Percentiles rank a stretch among this genome's conserved stretches.
These are phyloP conservation scores for Drepanosiphum platanoidis DNA, from an alignment of 2,888 invertebrate species.

Conservation along the genomic window DNA sequence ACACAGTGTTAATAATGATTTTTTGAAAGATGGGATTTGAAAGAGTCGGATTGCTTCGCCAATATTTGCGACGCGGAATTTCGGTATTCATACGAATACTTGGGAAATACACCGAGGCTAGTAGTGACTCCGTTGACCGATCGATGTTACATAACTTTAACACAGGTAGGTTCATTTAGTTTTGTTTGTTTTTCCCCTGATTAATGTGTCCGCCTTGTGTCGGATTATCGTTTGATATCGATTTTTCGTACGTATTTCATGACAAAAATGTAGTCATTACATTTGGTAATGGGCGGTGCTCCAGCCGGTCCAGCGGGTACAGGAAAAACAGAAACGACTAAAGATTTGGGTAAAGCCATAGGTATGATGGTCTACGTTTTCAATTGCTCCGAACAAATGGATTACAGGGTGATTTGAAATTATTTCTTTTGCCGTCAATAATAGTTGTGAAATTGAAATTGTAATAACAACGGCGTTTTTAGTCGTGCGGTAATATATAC, in stretches of 20 bases:
- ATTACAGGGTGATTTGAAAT: slow-evolving; percentile 77
- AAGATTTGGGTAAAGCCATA: slow-evolving; percentile 91
- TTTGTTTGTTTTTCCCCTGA: neutral
- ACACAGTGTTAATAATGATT: too few species aligned
- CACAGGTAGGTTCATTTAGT: too few species aligned
- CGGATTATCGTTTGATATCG: too few species aligned
- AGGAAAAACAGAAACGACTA: slow-evolving; percentile 96
- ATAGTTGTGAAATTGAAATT: too few species aligned
- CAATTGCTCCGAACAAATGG: slow-evolving; percentile 97
- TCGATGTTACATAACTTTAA: slow-evolving; percentile 93
- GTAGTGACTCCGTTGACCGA: slow-evolving; percentile 96
- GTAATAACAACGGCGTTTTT: neutral
- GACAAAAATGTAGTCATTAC: slow-evolving; percentile 82
- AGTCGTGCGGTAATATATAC: slow-evolving; percentile 92
- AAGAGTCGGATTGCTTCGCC: slow-evolving; percentile 83
- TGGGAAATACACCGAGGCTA: slow-evolving; percentile 91
- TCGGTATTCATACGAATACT: slow-evolving; percentile 90
- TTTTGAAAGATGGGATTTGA: slow-evolving; percentile 89
- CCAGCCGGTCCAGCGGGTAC: slow-evolving; percentile 96
- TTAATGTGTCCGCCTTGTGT: neutral
- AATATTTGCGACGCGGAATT: slow-evolving; percentile 97
- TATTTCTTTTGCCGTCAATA: neutral
- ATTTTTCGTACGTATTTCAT: too few species aligned
- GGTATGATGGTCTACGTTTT: slow-evolving; percentile 98
- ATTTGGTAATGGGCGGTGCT: slow-evolving; percentile 95